Conservation (phyloP, 2,113 vertebrate species). For the Oreochromis tanganicae region DNA sequence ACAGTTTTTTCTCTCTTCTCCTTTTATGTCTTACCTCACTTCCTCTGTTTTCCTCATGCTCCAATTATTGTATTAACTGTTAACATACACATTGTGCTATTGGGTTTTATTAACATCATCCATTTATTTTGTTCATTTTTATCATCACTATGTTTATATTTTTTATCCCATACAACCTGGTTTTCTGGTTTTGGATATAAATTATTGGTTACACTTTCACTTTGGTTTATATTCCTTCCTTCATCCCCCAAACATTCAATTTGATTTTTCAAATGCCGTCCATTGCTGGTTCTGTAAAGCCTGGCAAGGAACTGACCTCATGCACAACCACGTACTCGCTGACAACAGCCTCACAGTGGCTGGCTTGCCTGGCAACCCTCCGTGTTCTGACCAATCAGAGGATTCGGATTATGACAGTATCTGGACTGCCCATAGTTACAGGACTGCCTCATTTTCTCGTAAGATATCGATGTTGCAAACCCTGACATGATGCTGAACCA, state of each 20-base stretch:
- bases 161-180: not conserved
- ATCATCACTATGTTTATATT: not conserved
- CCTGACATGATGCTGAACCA: not conserved
- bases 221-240: not conserved
- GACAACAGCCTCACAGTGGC: constrained; percentile 83
- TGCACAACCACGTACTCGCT: constrained; percentile 99
- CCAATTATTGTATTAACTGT: not conserved
- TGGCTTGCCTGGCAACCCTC: constrained; percentile 84
- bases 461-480: constrained; percentile 72
- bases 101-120: not conserved
- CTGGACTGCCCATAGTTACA: constrained; percentile 97
- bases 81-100: not conserved
- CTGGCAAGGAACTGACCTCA: constrained; percentile 99
- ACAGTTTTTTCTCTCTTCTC: constrained; percentile 84
- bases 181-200: not conserved
- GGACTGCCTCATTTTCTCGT: constrained; percentile 93
- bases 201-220: not conserved
- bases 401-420: constrained; percentile 99
- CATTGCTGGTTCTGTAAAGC: constrained; percentile 67
- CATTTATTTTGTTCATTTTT: not conserved
- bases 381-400: constrained; percentile 93
- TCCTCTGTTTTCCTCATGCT: not conserved
- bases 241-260: not conserved
- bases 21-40: constrained; percentile 1
- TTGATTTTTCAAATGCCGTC: not conserved